These are phyloP conservation scores for Eudyptes chrysolophus DNA, from an alignment of 2,113 vertebrate species.

Conservation along the genomic window DNA sequence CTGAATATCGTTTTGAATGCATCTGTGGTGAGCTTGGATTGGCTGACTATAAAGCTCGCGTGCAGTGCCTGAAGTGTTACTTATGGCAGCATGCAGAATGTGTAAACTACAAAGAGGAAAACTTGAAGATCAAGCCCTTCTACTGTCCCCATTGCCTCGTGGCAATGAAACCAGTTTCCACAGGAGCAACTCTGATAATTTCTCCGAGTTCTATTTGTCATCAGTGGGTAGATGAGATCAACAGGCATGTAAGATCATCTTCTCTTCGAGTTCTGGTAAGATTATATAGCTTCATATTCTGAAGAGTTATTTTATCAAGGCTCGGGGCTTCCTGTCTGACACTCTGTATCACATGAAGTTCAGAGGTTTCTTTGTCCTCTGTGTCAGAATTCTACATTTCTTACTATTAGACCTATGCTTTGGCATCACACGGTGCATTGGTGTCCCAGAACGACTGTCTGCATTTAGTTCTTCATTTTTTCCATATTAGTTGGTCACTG, in stretches of 20 bases:
- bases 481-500: neutral
- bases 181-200: conserved; percentile 94
- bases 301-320: neutral
- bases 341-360: neutral
- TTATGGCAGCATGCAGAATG: conserved; percentile 97
- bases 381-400: neutral
- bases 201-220: conserved; percentile 98
- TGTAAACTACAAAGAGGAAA: conserved; percentile 94
- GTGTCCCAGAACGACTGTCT: neutral
- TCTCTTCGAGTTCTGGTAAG: conserved; percentile 92
- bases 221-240: conserved; percentile 99
- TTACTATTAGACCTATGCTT: neutral
- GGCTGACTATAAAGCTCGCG: conserved; percentile 89
- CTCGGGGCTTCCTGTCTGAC: fast-evolving
- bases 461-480: neutral
- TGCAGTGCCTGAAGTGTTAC: conserved; percentile 94
- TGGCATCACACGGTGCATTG: fast-evolving
- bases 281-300: neutral
- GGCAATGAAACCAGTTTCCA: conserved; percentile 93
- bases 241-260: conserved; percentile 89
- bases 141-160: conserved; percentile 98
- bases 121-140: conserved; percentile 87
- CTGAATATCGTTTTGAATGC: conserved; percentile 93
- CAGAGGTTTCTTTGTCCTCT: neutral
- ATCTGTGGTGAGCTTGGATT: conserved; percentile 93